phyloP scores from a whole-genome alignment of 2,113 vertebrate genomes.

The Buteo buteo region DNA sequence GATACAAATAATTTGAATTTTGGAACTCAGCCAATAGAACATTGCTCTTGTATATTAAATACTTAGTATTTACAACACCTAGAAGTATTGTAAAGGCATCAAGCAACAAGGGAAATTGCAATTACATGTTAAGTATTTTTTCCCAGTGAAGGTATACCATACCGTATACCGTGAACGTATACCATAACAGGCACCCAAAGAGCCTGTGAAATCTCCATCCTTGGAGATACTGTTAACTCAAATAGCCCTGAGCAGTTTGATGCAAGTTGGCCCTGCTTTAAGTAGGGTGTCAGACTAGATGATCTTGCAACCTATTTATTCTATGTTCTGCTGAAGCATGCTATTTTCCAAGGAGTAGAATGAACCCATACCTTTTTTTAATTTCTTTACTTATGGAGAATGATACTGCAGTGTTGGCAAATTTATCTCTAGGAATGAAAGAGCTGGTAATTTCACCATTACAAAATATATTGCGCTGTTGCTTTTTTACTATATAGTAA shows the following conservation, averaged over 20 bases:
- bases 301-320: not conserved
- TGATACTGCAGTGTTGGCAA: not conserved
- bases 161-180: no score
- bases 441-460: not conserved
- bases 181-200: not conserved
- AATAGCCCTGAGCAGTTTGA: not conserved
- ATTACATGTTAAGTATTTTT: not conserved
- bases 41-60: not conserved
- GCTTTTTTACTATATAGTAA: not conserved
- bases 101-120: not conserved
- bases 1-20: not conserved
- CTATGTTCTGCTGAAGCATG: not conserved
- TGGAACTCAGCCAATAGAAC: not conserved
- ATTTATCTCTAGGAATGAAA: not conserved
- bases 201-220: not conserved
- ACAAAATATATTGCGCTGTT: not conserved
- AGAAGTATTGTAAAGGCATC: not conserved
- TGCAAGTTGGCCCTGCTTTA: not conserved
- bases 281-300: not conserved
- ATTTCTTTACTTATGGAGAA: not conserved
- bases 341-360: not conserved
- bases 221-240: not conserved
- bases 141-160: not conserved
- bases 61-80: not conserved
- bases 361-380: not conserved